A percentile compares a stretch with the other conserved stretches of the same genome.
phyloP scores from a whole-genome alignment of 2,888 invertebrate genomes.

The Zootermopsis nevadensis region DNA sequence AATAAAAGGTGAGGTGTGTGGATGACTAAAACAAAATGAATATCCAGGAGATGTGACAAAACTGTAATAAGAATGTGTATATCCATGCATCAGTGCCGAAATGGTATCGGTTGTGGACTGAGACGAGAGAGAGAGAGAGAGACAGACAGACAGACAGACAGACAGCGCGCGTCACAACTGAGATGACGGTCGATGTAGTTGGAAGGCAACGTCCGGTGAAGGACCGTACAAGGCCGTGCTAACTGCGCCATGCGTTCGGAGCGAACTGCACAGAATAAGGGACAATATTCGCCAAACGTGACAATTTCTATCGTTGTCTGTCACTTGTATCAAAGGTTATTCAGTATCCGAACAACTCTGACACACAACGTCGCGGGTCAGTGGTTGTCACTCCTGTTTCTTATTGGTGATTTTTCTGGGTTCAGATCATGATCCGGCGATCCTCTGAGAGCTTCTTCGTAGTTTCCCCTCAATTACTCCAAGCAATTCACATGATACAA shows the following conservation, averaged over 20 bases:
- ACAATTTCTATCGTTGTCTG: too few species aligned
- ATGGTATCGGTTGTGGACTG: neutral
- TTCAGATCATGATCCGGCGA: too few species aligned
- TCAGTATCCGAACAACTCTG: too few species aligned
- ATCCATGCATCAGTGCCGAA: neutral
- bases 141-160: too few species aligned
- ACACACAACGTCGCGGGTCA: too few species aligned
- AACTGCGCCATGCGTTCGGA: conserved; percentile 1
- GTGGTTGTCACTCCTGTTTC: too few species aligned
- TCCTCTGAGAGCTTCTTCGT: too few species aligned
- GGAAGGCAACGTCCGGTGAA: conserved; percentile 38
- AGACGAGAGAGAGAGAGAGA: neutral
- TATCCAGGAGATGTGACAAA: neutral
- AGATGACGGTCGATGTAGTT: conserved; percentile 27
- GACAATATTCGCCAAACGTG: neutral
- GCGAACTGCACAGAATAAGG: neutral
- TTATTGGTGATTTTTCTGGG: too few species aligned
- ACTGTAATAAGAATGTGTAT: neutral
- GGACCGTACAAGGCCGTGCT: conserved; percentile 42
- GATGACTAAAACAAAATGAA: neutral
- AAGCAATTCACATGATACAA: too few species aligned
- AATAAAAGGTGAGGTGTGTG: neutral
- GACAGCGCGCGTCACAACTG: conserved; percentile 4
- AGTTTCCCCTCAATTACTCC: too few species aligned
- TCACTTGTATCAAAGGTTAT: too few species aligned